Base-by-base conservation (phyloP, 2,888 invertebrate genomes). In the Mythimna lalbum region DNA sequence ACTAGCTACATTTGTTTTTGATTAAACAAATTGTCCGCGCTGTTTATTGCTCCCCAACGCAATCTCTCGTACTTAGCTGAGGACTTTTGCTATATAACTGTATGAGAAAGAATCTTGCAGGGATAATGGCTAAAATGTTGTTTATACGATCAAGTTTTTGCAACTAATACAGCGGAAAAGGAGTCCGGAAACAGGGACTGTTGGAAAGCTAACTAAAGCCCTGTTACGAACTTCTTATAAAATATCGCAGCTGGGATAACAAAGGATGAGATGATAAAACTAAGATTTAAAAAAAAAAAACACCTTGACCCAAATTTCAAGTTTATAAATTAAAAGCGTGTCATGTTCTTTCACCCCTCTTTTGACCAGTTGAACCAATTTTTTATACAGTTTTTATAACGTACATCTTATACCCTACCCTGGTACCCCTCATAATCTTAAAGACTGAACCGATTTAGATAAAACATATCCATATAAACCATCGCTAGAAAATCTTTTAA, bases 11-110 rank as follows among this genome's bases (percentile, higher is more conserved):
- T 95, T 94, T 93, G 92, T 96, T 95, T 95, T 95, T 95, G 95
- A 96, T 96, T 96, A 95, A 95, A 95, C 94, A 95, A 96, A 96
- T 95, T 95, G 95, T 92, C 92, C 91, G 90, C 92, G 78, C 92
- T 90, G 90, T 95, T 95, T 95, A 95, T 95, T 88, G 91, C 88
- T 90, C 95, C 92, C 94, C 80, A 64, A 92, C 87, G 93, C 87
- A 85, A 84, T 82, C 73, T 82, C 82, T 84, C 90, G 89, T 88
- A 86, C 90, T 91, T 90, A 88, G 90, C 88, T 90, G 87, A 66
- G 86, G 33, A 90, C 88, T 86, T 88, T 83, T 75, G 68, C 73
- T 69, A 59, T 62, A 66, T 75, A 73, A 68, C 50, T 76, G 23
- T 63, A 70, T 64, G 63, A 73, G 60, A 39, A 74, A 75, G 60